These are phyloP conservation scores for Belonocnema kinseyi DNA, from an alignment of 1,140 invertebrate species.

Conservation along the genomic window DNA sequence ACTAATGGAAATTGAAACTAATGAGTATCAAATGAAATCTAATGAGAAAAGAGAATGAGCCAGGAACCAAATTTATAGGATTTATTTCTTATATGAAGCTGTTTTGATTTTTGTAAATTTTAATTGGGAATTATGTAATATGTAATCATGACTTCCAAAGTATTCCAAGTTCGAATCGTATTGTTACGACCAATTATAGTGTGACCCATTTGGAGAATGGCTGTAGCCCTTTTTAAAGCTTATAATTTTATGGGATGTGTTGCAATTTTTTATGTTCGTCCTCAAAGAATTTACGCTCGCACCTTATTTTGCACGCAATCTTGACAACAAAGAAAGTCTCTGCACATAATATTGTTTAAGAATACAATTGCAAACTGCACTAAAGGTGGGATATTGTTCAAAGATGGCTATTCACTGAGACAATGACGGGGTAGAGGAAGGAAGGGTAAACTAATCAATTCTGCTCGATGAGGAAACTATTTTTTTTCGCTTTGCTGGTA, in stretches of 20 bases:
- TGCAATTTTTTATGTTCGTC: not conserved
- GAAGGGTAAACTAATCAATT: not conserved
- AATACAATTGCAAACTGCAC: not conserved
- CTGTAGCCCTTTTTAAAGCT: not conserved
- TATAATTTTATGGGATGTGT: not conserved
- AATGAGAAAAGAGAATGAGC: not conserved
- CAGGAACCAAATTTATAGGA: not conserved
- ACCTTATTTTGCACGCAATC: conserved; percentile 9
- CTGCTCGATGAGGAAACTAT: not conserved
- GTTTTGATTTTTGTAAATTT: not conserved
- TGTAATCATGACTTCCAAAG: not conserved
- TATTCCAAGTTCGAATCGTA: not conserved
- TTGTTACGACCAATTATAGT: conserved; percentile 2
- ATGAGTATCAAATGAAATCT: not conserved
- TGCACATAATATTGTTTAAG: conserved; percentile 3
- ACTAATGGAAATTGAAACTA: not conserved
- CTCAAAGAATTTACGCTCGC: conserved; percentile 19
- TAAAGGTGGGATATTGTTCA: not conserved
- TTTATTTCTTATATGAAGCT: not conserved
- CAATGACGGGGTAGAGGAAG: not conserved
- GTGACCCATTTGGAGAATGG: not conserved
- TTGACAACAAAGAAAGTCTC: conserved; percentile 10
- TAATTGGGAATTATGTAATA: not conserved
- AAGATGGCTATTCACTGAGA: not conserved
- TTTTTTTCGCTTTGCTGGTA: not conserved